phyloP scores from a whole-genome alignment of 2,113 vertebrate genomes.

The Hydropotes inermis region DNA sequence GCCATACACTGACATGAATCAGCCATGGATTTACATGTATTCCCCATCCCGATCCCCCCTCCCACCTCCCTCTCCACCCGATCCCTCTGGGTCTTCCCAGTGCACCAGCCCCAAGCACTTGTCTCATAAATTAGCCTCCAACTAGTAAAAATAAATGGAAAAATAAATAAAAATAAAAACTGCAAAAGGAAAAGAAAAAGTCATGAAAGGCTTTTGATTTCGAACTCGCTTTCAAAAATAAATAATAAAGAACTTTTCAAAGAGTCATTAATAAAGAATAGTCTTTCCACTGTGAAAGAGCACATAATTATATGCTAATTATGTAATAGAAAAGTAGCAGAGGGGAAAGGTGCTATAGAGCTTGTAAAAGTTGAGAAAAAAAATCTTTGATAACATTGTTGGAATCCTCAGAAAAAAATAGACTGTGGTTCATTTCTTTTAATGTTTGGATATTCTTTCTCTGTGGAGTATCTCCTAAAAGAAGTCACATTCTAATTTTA shows the following conservation, averaged over 20 bases:
- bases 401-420: constrained; percentile 31
- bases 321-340: constrained; percentile 53
- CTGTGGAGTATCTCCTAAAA: background rate
- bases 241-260: constrained; percentile 56
- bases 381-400: constrained; percentile 27
- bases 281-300: constrained; percentile 63
- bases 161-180: no score
- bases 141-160: no score
- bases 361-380: constrained; percentile 10
- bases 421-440: constrained; percentile 18
- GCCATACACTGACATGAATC: no score
- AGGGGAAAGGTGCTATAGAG: constrained; percentile 36
- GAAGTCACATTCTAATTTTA: background rate
- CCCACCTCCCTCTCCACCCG: no score
- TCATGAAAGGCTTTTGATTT: constrained; percentile 23
- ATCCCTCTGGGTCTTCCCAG: no score
- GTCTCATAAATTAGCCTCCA: no score
- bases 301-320: constrained; percentile 61
- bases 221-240: constrained; percentile 51
- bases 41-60: no score
- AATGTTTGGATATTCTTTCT: constrained; percentile 26
- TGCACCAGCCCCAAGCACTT: no score
- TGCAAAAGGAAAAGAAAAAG: constrained; percentile 36
- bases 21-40: no score
- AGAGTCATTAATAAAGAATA: constrained; percentile 62